Evolutionary conservation across 2,113 vertebrate species (phyloP).

Genomic region (Cygnus buccinator): DNA sequence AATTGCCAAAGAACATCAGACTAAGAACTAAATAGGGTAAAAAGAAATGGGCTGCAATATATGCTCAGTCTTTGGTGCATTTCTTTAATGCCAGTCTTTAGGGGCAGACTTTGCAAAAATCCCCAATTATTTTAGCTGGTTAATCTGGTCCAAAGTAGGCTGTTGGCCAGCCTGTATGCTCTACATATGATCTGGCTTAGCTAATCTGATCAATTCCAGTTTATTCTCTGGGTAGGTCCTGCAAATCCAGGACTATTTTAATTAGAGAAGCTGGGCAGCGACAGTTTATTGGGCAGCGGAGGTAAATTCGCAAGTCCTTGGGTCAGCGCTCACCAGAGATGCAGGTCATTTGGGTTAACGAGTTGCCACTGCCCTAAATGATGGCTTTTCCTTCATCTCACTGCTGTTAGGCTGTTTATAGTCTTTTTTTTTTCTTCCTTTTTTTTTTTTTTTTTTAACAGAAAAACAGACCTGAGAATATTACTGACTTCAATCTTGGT

Average conservation of each 20-base stretch:
- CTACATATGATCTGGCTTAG: slow-evolving; percentile 64
- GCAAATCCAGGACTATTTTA: slow-evolving; percentile 72
- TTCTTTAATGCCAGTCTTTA: slow-evolving; percentile 69
- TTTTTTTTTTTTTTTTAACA: slow-evolving; percentile 19
- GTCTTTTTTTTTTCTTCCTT: background rate
- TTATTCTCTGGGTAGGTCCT: slow-evolving; percentile 70
- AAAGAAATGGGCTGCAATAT: slow-evolving; percentile 53
- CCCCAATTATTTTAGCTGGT: slow-evolving; percentile 73
- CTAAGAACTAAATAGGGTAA: slow-evolving; percentile 44
- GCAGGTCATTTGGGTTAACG: slow-evolving; percentile 66
- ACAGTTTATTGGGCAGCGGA: slow-evolving; percentile 66
- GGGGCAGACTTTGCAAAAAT: slow-evolving; percentile 73
- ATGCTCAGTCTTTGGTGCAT: slow-evolving; percentile 37
- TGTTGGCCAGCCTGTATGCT: slow-evolving; percentile 68
- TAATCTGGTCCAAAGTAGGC: slow-evolving; percentile 72
- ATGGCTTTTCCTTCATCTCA: slow-evolving; percentile 18
- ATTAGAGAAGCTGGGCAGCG: slow-evolving; percentile 56
- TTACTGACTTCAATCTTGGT: background rate
- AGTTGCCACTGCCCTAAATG: slow-evolving; percentile 55
- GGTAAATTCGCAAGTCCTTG: slow-evolving; percentile 58
- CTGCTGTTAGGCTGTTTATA: slow-evolving; percentile 21
- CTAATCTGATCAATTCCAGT: slow-evolving; percentile 73
- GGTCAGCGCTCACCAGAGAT: background rate
- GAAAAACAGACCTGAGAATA: background rate
- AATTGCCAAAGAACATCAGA: slow-evolving; percentile 34